A percentile compares a stretch with the other conserved stretches of the same genome.
These are phyloP conservation scores for Cotesia chilonis DNA, from an alignment of 1,140 invertebrate genomes.

Conservation along the genomic window DNA sequence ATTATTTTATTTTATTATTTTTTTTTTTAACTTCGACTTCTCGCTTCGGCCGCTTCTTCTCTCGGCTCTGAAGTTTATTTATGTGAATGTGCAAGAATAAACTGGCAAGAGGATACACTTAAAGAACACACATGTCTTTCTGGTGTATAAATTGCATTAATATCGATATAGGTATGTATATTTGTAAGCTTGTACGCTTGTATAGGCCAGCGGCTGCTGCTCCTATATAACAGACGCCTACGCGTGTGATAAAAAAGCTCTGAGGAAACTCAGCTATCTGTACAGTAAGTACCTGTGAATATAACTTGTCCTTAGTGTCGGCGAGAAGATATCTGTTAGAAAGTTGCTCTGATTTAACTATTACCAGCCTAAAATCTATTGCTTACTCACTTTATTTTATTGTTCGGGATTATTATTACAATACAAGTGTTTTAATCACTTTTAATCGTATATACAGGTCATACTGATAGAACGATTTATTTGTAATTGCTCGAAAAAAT, in stretches of 20 bases:
- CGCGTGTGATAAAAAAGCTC: slow-evolving; percentile 32
- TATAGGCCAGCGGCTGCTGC: background rate
- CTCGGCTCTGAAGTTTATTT: no score
- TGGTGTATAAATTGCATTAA: background rate
- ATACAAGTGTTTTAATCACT: no score
- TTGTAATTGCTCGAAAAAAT: no score
- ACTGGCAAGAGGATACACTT: slow-evolving; percentile 8
- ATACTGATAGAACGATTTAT: no score
- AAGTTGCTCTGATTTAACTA: slow-evolving; percentile 8
- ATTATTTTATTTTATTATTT: slow-evolving; percentile 17
- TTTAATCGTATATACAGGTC: no score
- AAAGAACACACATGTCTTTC: background rate
- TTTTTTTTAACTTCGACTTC: background rate
- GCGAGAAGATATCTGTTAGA: background rate
- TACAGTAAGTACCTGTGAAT: slow-evolving; percentile 27
- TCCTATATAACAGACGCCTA: slow-evolving; percentile 20
- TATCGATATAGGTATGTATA: background rate
- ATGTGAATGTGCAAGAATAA: background rate
- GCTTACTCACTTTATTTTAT: background rate
- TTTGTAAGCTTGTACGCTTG: background rate
- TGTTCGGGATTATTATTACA: no score
- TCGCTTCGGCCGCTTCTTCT: slow-evolving; percentile 3
- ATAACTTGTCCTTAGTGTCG: slow-evolving; percentile 7
- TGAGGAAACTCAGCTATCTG: slow-evolving; percentile 18
- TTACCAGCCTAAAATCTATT: background rate